Conservation (phyloP, 1,140 invertebrate genomes). For the Megathymus violae region DNA sequence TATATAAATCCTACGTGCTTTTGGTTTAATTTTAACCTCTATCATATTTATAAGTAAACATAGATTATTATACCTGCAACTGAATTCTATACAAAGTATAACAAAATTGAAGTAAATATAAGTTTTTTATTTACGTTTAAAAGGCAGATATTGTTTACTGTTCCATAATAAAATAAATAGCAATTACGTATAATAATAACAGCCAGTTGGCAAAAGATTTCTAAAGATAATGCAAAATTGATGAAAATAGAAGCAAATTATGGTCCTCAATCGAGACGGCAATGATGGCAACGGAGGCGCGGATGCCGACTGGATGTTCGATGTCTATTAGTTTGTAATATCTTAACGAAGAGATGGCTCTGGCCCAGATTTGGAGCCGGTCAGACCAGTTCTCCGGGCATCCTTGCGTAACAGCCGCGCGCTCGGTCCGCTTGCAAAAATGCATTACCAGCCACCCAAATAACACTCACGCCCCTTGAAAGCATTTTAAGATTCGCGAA, state of each 20-base stretch:
- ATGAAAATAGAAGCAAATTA: slow-evolving; percentile 43
- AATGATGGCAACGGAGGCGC: slow-evolving; percentile 34
- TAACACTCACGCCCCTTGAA: slow-evolving; percentile 67
- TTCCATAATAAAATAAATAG: not conserved
- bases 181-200: not conserved
- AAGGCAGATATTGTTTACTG: too few species aligned
- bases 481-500: slow-evolving; percentile 65
- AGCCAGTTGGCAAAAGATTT: not conserved
- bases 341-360: slow-evolving; percentile 77
- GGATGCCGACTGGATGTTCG: slow-evolving; percentile 62
- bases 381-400: slow-evolving; percentile 74
- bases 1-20: slow-evolving; percentile 57
- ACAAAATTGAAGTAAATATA: too few species aligned
- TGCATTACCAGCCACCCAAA: slow-evolving; percentile 72
- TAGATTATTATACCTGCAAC: slow-evolving; percentile 2
- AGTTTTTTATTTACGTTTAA: too few species aligned
- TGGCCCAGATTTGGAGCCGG: slow-evolving; percentile 78
- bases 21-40: slow-evolving; percentile 12
- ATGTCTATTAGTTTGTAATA: slow-evolving; percentile 80
- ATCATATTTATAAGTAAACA: slow-evolving; percentile 5
- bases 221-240: slow-evolving; percentile 15
- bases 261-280: slow-evolving; percentile 38
- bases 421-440: slow-evolving; percentile 71
- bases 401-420: slow-evolving; percentile 74
- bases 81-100: too few species aligned